Evolutionary conservation across 1,140 invertebrate genomes (phyloP).

Genomic region (Drosophila truncata): DNA sequence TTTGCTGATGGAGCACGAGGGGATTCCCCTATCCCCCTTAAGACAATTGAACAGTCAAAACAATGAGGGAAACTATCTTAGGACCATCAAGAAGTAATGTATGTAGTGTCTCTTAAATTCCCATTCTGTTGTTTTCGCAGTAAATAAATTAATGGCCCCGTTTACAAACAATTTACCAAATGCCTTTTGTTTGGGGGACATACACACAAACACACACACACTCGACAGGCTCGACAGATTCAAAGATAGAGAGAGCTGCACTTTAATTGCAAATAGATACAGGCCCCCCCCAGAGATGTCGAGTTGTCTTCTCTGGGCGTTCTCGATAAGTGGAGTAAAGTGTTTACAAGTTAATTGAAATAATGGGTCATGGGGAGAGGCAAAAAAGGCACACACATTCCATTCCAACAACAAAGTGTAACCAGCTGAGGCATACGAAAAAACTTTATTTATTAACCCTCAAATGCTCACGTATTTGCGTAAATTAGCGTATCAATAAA

Average conservation of each 20-base stretch:
- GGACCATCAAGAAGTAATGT: slow-evolving; percentile 17
- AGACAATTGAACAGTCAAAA: slow-evolving; percentile 25
- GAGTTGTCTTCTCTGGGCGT: slow-evolving; percentile 7
- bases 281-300: background rate
- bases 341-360: slow-evolving; percentile 72
- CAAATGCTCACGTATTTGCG: slow-evolving; percentile 55
- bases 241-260: slow-evolving; percentile 18
- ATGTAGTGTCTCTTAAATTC: slow-evolving; percentile 4
- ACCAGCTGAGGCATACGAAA: slow-evolving; percentile 3
- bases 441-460: slow-evolving; percentile 30
- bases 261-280: slow-evolving; percentile 36
- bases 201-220: background rate
- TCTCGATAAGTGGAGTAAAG: slow-evolving; percentile 55
- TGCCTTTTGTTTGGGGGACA: slow-evolving; percentile 33
- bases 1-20: background rate
- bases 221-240: slow-evolving; percentile 1
- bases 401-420: slow-evolving; percentile 10
- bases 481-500: slow-evolving; percentile 52
- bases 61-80: slow-evolving; percentile 14
- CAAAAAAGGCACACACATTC: slow-evolving; percentile 15
- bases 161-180: slow-evolving; percentile 58
- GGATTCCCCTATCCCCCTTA: background rate
- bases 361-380: slow-evolving; percentile 51
- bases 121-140: slow-evolving; percentile 18
- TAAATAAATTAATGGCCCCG: slow-evolving; percentile 54